Evolutionary conservation across 2,888 invertebrate species (phyloP).

Genomic region (Acanthopleura granulata): DNA sequence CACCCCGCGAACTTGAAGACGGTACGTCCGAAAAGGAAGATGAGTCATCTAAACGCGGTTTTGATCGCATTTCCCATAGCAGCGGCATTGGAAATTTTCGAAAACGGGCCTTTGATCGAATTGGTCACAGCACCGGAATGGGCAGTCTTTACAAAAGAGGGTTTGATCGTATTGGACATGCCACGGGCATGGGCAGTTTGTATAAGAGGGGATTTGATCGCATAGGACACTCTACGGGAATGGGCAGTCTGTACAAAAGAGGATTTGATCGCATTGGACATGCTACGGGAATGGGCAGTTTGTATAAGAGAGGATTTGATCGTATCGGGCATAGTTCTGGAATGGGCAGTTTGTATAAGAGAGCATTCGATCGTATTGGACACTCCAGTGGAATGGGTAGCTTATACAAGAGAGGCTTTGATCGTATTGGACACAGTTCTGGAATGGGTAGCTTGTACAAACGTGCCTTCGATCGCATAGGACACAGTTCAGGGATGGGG

Average conservation of each 20-base stretch:
- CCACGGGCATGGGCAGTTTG: not conserved
- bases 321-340: not conserved
- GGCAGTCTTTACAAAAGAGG: not conserved
- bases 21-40: too few species aligned
- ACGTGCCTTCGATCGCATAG: not conserved
- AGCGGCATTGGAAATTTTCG: not conserved
- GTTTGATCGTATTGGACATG: not conserved
- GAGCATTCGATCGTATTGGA: not conserved
- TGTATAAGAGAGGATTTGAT: not conserved
- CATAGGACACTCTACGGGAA: not conserved
- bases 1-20: too few species aligned
- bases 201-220: not conserved
- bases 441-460: conserved; percentile 7
- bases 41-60: not conserved
- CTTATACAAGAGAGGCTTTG: not conserved
- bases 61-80: not conserved
- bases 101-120: not conserved
- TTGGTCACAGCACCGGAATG: not conserved
- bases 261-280: conserved; percentile 1
- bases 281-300: not conserved
- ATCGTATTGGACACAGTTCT: not conserved
- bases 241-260: not conserved
- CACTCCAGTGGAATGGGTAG: not conserved
- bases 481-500: not conserved
- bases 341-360: not conserved